Evolutionary conservation across 1,140 invertebrate genomes (phyloP).

Genomic region (Bradysia coprophila): DNA sequence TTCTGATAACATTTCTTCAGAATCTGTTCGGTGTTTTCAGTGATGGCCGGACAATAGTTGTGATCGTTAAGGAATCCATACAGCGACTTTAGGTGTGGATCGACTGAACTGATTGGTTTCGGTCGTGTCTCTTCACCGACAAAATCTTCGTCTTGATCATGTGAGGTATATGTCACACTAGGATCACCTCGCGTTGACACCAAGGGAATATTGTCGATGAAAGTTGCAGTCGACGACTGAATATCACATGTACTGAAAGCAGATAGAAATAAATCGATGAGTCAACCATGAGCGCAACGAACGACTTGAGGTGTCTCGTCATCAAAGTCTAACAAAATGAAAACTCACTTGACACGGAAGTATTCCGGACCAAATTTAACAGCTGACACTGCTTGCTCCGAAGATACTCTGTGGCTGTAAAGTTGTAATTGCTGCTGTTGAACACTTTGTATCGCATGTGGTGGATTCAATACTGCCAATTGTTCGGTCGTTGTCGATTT

Average conservation of each 20-base stretch:
- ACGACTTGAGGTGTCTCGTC: not conserved
- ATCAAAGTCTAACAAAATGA: not conserved
- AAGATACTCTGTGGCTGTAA: constrained; percentile 13
- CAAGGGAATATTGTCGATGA: constrained; percentile 3
- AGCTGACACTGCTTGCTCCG: constrained; percentile 10
- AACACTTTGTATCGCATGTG: constrained; percentile 7
- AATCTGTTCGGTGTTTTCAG: too few species aligned
- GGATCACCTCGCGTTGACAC: not conserved
- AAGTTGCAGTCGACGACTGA: constrained; percentile 16
- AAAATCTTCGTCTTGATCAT: constrained; percentile 16
- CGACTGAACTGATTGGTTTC: constrained; percentile 24
- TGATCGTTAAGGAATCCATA: constrained; percentile 62
- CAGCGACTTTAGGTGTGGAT: constrained; percentile 20
- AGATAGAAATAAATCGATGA: not conserved
- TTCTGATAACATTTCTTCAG: too few species aligned
- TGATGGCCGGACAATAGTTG: constrained; percentile 60
- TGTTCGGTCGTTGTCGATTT: constrained; percentile 2
- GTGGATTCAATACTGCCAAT: too few species aligned
- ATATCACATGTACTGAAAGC: constrained; percentile 11
- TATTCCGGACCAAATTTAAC: constrained; percentile 7
- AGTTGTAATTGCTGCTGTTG: constrained; percentile 12
- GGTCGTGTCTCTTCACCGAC: constrained; percentile 23
- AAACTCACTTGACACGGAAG: constrained; percentile 8
- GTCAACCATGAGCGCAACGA: not conserved
- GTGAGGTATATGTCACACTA: not conserved